Evolutionary conservation across 1,140 invertebrate species (phyloP).

Genomic region (Gerris buenoi): DNA sequence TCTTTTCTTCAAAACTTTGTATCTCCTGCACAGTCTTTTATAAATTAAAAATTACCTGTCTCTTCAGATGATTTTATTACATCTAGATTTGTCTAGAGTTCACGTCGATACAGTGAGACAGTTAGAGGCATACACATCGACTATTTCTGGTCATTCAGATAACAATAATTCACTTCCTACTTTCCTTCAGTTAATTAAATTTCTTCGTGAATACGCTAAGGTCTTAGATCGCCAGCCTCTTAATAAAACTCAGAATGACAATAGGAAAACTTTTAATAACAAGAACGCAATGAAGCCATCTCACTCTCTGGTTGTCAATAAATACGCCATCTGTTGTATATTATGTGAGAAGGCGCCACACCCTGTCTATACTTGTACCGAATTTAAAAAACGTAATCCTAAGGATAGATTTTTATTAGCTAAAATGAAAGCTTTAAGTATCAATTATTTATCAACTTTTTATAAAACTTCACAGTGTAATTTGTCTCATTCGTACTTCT

Average conservation of each 20-base stretch:
- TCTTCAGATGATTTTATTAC: not conserved
- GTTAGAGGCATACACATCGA: not conserved
- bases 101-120: not conserved
- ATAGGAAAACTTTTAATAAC: not conserved
- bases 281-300: not conserved
- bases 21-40: not conserved
- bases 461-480: not conserved
- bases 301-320: not conserved
- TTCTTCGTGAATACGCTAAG: not conserved
- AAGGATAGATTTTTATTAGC: not conserved
- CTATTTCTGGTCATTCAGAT: not conserved
- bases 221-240: not conserved
- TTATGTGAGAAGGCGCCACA: not conserved
- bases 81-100: not conserved
- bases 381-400: not conserved
- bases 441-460: not conserved
- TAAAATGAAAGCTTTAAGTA: not conserved
- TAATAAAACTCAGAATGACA: not conserved
- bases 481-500: not conserved
- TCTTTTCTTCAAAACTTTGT: not conserved
- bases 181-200: not conserved
- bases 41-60: not conserved
- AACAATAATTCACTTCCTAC: not conserved
- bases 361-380: not conserved
- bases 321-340: no score